Evolutionary conservation across 2,113 vertebrate genomes (phyloP).

Genomic region (Seriola quinqueradiata): DNA sequence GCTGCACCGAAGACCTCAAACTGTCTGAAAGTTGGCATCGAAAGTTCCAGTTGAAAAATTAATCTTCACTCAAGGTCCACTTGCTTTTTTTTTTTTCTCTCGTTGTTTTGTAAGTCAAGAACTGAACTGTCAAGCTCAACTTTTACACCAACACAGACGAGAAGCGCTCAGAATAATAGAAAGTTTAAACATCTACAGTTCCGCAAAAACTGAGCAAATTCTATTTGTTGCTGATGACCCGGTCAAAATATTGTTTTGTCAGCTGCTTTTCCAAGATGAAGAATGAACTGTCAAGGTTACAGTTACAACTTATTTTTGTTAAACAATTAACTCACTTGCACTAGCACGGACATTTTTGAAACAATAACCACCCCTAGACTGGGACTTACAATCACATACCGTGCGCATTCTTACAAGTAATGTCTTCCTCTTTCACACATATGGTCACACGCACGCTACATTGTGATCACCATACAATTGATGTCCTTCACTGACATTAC

Average conservation of each 20-base stretch:
- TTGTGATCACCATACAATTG: conserved; percentile 14
- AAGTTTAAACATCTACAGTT: not conserved
- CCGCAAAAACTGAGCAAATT: not conserved
- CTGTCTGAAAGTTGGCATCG: not conserved
- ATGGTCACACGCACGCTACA: not conserved
- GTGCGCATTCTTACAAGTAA: not conserved
- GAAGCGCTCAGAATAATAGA: not conserved
- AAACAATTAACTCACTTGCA: not conserved
- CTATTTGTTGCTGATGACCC: not conserved
- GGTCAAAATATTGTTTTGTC: not conserved
- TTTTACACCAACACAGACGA: not conserved
- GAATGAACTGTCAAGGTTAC: not conserved
- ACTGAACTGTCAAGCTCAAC: not conserved
- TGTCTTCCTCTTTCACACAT: conserved; percentile 1
- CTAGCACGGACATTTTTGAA: not conserved
- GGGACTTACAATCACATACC: not conserved
- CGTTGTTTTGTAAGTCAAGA: not conserved
- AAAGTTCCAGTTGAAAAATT: not conserved
- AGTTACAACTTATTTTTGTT: not conserved
- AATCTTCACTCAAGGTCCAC: not conserved
- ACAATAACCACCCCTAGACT: not conserved
- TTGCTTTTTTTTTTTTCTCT: not conserved
- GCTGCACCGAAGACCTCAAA: too few relatives aligned
- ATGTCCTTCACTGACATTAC: conserved; percentile 43
- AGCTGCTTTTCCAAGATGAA: not conserved